Evolutionary conservation across 2,888 invertebrate genomes (phyloP).

Genomic region (Drosophila buzzatii): DNA sequence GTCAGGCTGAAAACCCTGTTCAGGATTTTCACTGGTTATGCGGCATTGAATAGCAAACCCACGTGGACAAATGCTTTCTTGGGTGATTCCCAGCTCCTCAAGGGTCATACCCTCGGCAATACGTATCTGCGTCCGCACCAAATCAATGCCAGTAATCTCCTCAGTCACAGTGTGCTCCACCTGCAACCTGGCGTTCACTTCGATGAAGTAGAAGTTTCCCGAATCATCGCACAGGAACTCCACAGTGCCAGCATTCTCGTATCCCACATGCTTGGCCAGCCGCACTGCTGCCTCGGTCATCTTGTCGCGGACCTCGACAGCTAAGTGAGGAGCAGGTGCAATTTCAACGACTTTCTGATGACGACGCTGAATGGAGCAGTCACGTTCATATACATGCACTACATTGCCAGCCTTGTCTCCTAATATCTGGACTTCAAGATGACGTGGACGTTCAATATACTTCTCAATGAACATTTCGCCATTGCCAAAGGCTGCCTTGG

Average conservation of each 20-base stretch:
- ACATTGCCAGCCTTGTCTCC: constrained; percentile 98
- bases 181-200: constrained; percentile 99
- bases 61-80: constrained; percentile 93
- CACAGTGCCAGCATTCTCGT: constrained; percentile 99
- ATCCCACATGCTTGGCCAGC: constrained; percentile 95
- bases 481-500: constrained; percentile 98
- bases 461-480: constrained; percentile 99
- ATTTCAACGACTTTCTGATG: constrained; percentile 99
- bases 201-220: constrained; percentile 99
- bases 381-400: constrained; percentile 97
- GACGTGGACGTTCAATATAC: constrained; percentile 98
- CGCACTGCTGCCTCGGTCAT: constrained; percentile 97
- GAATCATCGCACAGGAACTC: constrained; percentile 97
- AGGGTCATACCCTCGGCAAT: constrained; percentile 98
- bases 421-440: constrained; percentile 92
- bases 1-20: constrained; percentile 98
- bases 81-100: constrained; percentile 94
- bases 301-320: constrained; percentile 90
- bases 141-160: constrained; percentile 98
- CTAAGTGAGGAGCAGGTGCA: constrained; percentile 97
- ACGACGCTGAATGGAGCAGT: constrained; percentile 98
- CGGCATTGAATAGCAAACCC: constrained; percentile 98
- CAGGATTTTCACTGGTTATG: constrained; percentile 98
- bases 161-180: constrained; percentile 99
- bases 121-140: constrained; percentile 98